Percentiles rank a stretch among this genome's conserved stretches.
phyloP scores from a whole-genome alignment of 1,140 invertebrate species.

The Papilio xuthus region DNA sequence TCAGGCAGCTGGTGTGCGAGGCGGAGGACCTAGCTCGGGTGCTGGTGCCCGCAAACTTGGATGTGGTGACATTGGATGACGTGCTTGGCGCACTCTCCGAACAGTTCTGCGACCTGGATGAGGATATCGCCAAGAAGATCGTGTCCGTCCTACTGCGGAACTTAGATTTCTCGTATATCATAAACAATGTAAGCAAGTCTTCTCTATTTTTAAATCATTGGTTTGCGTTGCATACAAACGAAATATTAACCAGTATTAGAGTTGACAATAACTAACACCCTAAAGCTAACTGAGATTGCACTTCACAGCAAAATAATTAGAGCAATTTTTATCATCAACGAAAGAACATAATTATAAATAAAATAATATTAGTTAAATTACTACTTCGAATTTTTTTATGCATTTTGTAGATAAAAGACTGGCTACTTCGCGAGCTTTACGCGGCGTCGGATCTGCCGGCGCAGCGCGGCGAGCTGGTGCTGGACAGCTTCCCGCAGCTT shows the following conservation, averaged over 20 bases:
- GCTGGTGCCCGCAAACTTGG: slow-evolving; percentile 48
- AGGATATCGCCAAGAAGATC: slow-evolving; percentile 72
- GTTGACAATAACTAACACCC: too few species aligned
- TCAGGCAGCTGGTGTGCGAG: slow-evolving; percentile 60
- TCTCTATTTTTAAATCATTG: neutral
- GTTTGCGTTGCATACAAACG: neutral
- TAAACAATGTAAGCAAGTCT: slow-evolving; percentile 72
- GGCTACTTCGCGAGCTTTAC: slow-evolving; percentile 77
- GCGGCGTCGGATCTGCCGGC: slow-evolving; percentile 79
- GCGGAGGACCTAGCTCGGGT: slow-evolving; percentile 56
- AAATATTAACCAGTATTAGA: too few species aligned
- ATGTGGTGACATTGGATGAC: slow-evolving; percentile 60
- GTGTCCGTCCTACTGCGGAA: slow-evolving; percentile 77
- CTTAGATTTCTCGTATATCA: slow-evolving; percentile 79
- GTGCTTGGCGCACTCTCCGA: slow-evolving; percentile 56
- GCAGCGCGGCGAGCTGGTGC: slow-evolving; percentile 72
- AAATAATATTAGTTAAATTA: neutral
- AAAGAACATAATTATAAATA: neutral
- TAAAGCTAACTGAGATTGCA: neutral
- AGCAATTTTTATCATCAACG: too few species aligned
- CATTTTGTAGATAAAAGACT: slow-evolving; percentile 53
- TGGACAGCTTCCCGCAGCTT: slow-evolving; percentile 74
- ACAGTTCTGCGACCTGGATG: slow-evolving; percentile 77
- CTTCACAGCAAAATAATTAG: too few species aligned
- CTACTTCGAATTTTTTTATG: slow-evolving; percentile 2